These are phyloP conservation scores for Carcina quercana DNA, from an alignment of 2,888 invertebrate genomes.

Conservation along the genomic window DNA sequence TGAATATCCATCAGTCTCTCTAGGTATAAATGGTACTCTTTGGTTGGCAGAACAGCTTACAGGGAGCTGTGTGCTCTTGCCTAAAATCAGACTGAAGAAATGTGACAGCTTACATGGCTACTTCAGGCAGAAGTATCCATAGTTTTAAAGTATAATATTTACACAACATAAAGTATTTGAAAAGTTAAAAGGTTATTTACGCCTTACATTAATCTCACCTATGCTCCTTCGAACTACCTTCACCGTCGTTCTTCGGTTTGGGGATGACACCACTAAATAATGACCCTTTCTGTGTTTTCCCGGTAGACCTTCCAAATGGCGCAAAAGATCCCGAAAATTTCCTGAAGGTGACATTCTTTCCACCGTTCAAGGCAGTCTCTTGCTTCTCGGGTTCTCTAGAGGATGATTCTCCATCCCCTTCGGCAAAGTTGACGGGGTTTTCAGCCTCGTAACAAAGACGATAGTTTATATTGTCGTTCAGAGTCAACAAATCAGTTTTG, in stretches of 20 bases:
- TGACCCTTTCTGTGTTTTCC: conserved; percentile 35
- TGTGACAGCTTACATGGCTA: too few relatives aligned
- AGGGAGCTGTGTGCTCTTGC: too few relatives aligned
- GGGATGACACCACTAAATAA: conserved; percentile 55
- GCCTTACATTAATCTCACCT: conserved; percentile 45
- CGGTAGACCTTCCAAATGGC: conserved; percentile 49
- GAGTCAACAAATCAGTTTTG: conserved; percentile 70
- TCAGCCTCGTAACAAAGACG: conserved; percentile 62
- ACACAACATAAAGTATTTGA: too few relatives aligned
- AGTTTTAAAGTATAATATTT: too few relatives aligned
- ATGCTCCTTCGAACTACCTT: conserved; percentile 43
- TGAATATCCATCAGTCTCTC: too few relatives aligned
- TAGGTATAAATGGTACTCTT: too few relatives aligned
- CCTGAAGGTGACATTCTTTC: conserved; percentile 46
- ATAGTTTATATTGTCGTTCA: conserved; percentile 70
- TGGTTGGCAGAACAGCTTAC: too few relatives aligned
- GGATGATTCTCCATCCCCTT: conserved; percentile 49
- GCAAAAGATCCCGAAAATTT: conserved; percentile 47
- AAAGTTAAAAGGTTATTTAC: too few relatives aligned
- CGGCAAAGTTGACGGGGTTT: conserved; percentile 37
- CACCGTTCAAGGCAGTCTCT: conserved; percentile 57
- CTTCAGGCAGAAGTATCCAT: too few relatives aligned
- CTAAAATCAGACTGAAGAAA: too few relatives aligned
- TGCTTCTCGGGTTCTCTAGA: conserved; percentile 38
- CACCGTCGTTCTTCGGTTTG: conserved; percentile 43